Base-by-base conservation (phyloP, 2,888 invertebrate species). In the Andrena praecox region DNA sequence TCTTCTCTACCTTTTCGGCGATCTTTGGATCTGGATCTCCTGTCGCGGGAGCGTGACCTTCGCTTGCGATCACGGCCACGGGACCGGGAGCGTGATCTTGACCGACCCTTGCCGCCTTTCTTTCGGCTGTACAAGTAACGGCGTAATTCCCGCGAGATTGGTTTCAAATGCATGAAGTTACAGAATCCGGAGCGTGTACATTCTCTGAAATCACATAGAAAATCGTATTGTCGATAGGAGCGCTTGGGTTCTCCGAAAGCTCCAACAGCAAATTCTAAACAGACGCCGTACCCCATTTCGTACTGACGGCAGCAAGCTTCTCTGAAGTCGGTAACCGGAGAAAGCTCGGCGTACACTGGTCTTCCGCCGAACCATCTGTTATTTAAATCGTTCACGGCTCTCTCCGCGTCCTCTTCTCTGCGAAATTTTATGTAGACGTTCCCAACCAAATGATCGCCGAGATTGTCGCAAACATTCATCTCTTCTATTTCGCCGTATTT, bases 401-500 rank as follows among this genome's bases (percentile, higher is more conserved):
- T 98, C 93, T 99, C 99, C 0, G 99, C 99, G 94, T 99, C 99
- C 93, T 99, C 99, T 94, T 99, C 99, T 87, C 98, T 96, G 24
- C 99, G 97, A 93, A 99, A 99, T 97, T 99, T 99, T 85, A 99
- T 99, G 94, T 99, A 99, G 73, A 99, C 99, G 95, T 99, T 99
- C 76, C 99, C 99, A 56, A 99, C 99, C 87, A 99, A 95, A 93
- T 99, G 99, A 94, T 99, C 99, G 2, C 99, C 99, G 82, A 99
- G 96, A 94, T 99, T 99, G 94, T 99, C 99, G 94, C 99, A 99
- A 2, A 99, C 99, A 95, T 99, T 99, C 99, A 99, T 99, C 94
- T 99, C 99, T 94, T 99, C 99, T 91, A 99, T 99, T 95, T 99
- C 99, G 0, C 99, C 99, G 94, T 99, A 99, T 95, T 99, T 99